A percentile compares a stretch with the other conserved stretches of the same genome.
Conservation (phyloP, 2,888 invertebrate species). For the Rhyacophila evoluta region DNA sequence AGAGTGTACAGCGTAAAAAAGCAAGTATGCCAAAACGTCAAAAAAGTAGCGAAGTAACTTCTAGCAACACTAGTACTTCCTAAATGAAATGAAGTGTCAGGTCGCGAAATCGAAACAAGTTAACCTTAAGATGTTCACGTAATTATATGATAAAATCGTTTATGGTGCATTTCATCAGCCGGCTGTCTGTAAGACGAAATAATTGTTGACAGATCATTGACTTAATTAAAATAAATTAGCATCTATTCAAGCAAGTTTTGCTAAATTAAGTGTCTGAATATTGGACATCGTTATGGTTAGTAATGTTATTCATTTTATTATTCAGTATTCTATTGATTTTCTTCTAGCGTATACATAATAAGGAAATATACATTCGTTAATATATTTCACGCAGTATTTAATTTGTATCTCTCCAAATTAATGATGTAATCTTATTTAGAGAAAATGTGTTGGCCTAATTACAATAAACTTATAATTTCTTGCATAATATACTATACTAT, state of each 20-base stretch:
- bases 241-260: neutral
- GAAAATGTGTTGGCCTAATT: neutral
- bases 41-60: too few species aligned
- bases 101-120: neutral
- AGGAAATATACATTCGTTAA: neutral
- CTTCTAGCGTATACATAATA: neutral
- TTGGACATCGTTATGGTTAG: neutral
- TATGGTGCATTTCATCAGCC: neutral
- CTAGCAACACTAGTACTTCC: neutral
- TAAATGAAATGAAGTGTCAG: neutral
- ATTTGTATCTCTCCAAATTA: neutral
- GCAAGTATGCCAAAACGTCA: neutral
- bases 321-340: neutral
- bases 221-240: neutral
- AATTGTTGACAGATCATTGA: neutral
- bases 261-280: neutral
- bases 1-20: neutral
- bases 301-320: neutral
- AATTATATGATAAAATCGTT: too few species aligned
- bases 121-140: slow-evolving; percentile 5
- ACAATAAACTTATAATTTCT: too few species aligned
- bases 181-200: neutral
- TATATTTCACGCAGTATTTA: neutral
- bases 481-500: too few species aligned
- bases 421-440: neutral